Base-by-base conservation (phyloP, 2,113 vertebrate species). In the Atlantisia rogersi region DNA sequence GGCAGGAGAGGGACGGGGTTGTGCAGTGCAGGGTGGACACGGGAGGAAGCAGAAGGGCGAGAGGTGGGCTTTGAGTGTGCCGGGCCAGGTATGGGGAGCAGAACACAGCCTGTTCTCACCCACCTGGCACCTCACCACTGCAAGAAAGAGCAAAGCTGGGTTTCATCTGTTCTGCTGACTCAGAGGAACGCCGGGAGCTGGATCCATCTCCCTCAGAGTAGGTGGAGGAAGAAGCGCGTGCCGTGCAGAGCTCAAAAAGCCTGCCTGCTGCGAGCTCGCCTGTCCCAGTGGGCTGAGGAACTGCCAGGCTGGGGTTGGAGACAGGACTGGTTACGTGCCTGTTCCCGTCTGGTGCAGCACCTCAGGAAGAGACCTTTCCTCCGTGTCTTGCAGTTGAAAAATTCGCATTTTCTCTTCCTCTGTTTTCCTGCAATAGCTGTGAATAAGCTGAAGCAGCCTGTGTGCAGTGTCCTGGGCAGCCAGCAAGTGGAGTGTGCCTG, bases 161-260 rank as follows among this genome's bases (percentile, higher is more conserved):
- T 93, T 92, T 94, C 95, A 94, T 95, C 95, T 95, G 88, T 86
- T 96, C 56, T 62, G 31, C 80, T 95, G 92, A 95, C 79, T 96
- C 95, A 95, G 88, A 96, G 86, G 65, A 84, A 68, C 1, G 16
- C 76, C 55, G 39, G 94, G 87, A 96, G 92, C 88, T 93, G 89
- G 85, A 86, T 91, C 71, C 90, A 86, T 94, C 92, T 95, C 55
- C 0, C 10, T 88, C 42, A 15, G 94, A 96, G 94, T 94, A 91
- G 96, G 93, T 92, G 96, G 92, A 88, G 93, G 87, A 96, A 94
- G 63, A 94, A 87, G 93, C 50, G 84, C 22, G 18, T 95, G 92
- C 92, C 83, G 82, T 82, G 89, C 11, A 13, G 86, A 82, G 85
- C 32, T 95, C 12, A 0, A n/a, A 85, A 87, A 90, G 82, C 90